A percentile compares a stretch with the other conserved stretches of the same genome.
Conservation (phyloP, 2,113 vertebrate species). For the Fulmarus glacialis region DNA sequence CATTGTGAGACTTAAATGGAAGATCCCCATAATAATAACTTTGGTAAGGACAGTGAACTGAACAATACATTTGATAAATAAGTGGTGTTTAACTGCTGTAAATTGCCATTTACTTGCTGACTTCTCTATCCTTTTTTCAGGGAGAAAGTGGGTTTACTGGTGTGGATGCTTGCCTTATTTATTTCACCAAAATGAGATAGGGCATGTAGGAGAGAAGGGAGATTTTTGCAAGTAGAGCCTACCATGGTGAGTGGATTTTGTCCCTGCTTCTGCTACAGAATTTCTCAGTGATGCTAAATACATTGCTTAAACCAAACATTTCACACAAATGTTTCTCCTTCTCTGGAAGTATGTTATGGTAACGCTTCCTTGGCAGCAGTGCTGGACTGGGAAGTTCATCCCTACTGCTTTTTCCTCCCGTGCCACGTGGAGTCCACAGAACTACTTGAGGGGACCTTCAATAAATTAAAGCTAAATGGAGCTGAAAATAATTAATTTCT, state of each 20-base stretch:
- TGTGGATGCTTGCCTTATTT: neutral
- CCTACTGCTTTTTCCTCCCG: neutral
- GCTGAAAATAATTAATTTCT: neutral
- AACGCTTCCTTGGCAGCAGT: neutral
- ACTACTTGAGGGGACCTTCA: neutral
- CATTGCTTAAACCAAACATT: neutral
- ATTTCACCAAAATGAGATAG: conserved; percentile 29
- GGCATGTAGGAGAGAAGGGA: neutral
- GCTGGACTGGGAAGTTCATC: neutral
- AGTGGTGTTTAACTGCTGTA: neutral
- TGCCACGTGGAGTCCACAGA: neutral
- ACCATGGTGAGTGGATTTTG: conserved; percentile 48
- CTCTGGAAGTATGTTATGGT: neutral
- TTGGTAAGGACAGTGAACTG: neutral
- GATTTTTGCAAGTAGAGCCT: neutral
- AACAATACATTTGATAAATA: neutral
- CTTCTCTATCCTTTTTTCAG: neutral
- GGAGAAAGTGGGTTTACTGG: neutral
- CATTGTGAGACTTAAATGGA: neutral
- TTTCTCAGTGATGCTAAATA: neutral
- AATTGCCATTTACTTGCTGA: neutral
- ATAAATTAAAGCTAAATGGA: neutral
- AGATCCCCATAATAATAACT: neutral
- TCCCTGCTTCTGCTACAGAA: neutral
- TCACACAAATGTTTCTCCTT: neutral